Evolutionary conservation across 2,113 vertebrate genomes (phyloP), one percentile per base, ranked within the genome.

Genomic region (Odocoileus hemionus): DNA sequence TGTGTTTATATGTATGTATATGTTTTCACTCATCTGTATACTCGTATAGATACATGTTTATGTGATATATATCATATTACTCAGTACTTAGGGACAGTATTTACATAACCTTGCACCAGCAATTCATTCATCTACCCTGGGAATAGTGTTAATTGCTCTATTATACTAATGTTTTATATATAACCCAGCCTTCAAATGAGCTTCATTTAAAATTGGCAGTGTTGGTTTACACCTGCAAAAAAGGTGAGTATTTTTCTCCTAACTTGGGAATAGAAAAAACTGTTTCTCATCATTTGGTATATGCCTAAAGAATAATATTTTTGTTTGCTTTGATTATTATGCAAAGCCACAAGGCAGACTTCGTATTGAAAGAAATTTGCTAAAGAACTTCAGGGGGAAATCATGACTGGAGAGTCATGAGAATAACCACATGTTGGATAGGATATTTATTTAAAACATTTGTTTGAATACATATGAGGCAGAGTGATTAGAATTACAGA

Each of bases 131-230:
- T 86, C 58, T 87, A 70, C 67, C 43, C 74, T 82, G 79, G 90
- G 57, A 95, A 28, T 23, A 43, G n/a, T 95, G 82, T 91, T 98
- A 95, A 97, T 93, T 94, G 83, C n/a, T 80, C 61, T 84, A 79
- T 94, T 91, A 90, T 95, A 85, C 39, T 84, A 92, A 79, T 97
- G 74, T 74, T 76, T 91, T 95, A 93, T 97, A 80, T 96, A 78
- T 93, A 97, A 95, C 47, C 50, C 67, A 85, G 16, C 6, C 52
- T 96, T 96, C 86, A 86, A 95, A 96, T 91, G n/a, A 55, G 78
- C 80, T 97, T 97, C 95, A 97, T 97, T 98, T 98, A 96, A 97
- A 98, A 58, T 96, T 97, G 97, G 96, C 94, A 98, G 1, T 79
- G 19, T 52, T 98, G 86, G 70, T 90, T 70, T 67, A 97, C 23